Evolutionary conservation across 2,888 invertebrate genomes (phyloP).

Genomic region (Synergus umbraculus): DNA sequence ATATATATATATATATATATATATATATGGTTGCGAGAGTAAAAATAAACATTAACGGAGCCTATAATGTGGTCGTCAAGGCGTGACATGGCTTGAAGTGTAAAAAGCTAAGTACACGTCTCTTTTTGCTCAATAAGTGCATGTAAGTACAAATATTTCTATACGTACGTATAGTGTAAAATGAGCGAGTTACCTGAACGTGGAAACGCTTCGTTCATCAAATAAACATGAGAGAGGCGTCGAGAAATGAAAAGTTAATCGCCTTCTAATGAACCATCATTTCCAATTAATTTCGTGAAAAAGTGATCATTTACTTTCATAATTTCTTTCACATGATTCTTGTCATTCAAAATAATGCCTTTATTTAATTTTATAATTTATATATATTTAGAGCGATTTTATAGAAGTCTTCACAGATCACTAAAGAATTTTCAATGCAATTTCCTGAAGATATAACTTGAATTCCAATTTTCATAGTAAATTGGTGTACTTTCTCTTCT

Average conservation of each 20-base stretch:
- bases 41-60: conserved; percentile 68
- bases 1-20: too few relatives aligned
- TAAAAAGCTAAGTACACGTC: conserved; percentile 30
- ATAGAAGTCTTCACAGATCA: neutral
- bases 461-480: neutral
- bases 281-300: conserved; percentile 13
- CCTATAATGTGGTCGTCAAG: conserved; percentile 72
- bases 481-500: neutral
- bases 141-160: conserved; percentile 27
- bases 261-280: neutral
- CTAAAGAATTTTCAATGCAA: too few relatives aligned
- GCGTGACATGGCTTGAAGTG: conserved; percentile 64
- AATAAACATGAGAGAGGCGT: conserved; percentile 31
- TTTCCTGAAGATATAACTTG: too few relatives aligned
- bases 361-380: too few relatives aligned
- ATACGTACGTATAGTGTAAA: neutral
- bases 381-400: neutral
- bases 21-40: conserved; percentile 4
- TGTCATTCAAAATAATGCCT: too few relatives aligned
- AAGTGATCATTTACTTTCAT: neutral
- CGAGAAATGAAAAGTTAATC: neutral
- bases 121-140: conserved; percentile 27
- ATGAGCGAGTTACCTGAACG: conserved; percentile 20
- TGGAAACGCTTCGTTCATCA: conserved; percentile 23
- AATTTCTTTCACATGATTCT: neutral